Evolutionary conservation across 2,113 vertebrate genomes (phyloP).

Genomic region (Motacilla tschutschensis): DNA sequence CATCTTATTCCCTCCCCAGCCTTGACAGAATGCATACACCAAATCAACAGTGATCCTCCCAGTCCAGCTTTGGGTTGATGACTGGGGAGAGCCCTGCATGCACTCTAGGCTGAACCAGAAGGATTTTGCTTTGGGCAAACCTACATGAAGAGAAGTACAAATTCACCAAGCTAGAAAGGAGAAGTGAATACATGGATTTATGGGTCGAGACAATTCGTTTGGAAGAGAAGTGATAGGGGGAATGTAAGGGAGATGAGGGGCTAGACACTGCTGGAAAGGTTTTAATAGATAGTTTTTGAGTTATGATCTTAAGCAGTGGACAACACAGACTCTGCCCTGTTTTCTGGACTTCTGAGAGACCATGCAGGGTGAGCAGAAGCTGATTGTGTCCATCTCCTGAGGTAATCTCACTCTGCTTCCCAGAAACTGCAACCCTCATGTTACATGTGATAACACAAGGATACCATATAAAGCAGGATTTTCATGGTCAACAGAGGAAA

Average conservation of each 20-base stretch:
- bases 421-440: background rate
- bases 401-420: background rate
- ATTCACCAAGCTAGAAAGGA: background rate
- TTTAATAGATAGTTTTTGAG: background rate
- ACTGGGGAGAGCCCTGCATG: background rate
- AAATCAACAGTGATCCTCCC: background rate
- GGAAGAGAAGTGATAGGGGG: background rate
- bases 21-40: rapidly evolving
- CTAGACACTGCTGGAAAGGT: background rate
- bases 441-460: background rate
- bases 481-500: background rate
- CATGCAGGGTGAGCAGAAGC: background rate
- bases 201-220: background rate
- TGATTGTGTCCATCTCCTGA: background rate
- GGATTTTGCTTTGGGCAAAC: background rate
- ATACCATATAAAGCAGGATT: background rate
- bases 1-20: background rate
- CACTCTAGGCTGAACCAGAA: rapidly evolving
- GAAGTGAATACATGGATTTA: background rate
- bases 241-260: background rate
- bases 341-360: background rate
- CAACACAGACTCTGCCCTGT: background rate
- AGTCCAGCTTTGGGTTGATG: background rate
- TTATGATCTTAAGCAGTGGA: background rate
- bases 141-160: rapidly evolving